Base-by-base conservation (phyloP, 2,888 invertebrate species). In the Apamea anceps region DNA sequence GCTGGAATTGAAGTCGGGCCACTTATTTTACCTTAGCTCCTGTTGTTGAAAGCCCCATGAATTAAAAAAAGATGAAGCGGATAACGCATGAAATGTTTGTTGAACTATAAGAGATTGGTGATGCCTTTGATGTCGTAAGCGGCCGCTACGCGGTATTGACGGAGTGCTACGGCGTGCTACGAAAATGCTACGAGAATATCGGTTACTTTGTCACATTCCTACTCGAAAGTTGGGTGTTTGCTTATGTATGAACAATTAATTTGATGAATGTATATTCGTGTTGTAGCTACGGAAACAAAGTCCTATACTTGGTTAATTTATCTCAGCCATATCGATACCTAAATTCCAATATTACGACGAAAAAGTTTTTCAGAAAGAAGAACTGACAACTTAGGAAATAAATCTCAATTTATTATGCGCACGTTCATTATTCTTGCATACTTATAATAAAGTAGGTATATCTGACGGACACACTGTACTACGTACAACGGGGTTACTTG, bases 401-500 rank as follows among this genome's bases (percentile, higher is more conserved):
- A 87, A 85, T 85, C 77, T 81, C 81, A 85, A 87, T 85, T 77
- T 66, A 77, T 75, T 72, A 75, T 73, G 32, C 62, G 42, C 51
- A 66, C 62, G 82, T 81, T 85, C 81, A 81, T 77, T 75, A 85
- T 77, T 76, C 68, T 72, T 60, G 72, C 37, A 32, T 80, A 60
- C n/a, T 60, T 60, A 76, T 63, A 77, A 75, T 71, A 77, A 72
- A 71, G 63, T 77, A 65, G 15, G 67, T 76, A 45, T 79, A 71
- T 74, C 74, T 74, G 79, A 78, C 75, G 73, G 84, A 75, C 77
- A 75, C 62, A 74, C 76, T 74, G 75, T 83, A 72, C 79, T 72
- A 81, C 76, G 76, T 67, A 79, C 76, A 85, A 73, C 73, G 77
- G 84, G 87, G 85, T 89, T 84, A 82, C 84, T 84, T 84, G 78